Conservation (phyloP, 2,888 invertebrate genomes). For the Peribatodes rhomboidaria region DNA sequence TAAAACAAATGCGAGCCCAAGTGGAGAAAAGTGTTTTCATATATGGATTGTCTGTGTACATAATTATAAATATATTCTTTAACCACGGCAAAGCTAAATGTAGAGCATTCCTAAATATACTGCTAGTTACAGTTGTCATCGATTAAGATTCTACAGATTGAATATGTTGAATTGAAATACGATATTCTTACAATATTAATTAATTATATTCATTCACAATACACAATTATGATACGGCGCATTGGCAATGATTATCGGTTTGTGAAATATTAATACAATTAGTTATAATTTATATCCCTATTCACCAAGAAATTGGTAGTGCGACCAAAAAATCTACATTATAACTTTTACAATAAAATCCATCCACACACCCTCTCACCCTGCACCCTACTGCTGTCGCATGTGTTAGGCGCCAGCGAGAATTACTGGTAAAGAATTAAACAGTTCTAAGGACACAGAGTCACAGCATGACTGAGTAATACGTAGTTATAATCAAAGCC, state of each 20-base stretch:
- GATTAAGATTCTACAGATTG: conserved; percentile 13
- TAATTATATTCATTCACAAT: conserved; percentile 15
- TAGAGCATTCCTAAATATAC: background rate
- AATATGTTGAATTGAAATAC: conserved; percentile 4
- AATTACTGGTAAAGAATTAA: too few relatives aligned
- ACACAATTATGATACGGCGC: background rate
- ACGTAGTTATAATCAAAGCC: background rate
- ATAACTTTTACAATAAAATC: background rate
- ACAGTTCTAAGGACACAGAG: background rate
- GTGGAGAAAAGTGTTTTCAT: background rate
- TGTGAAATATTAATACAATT: background rate
- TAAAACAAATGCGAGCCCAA: background rate
- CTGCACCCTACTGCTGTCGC: background rate
- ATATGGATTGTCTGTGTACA: too few relatives aligned
- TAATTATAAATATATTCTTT: too few relatives aligned
- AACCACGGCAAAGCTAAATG: too few relatives aligned
- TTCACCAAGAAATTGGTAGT: background rate
- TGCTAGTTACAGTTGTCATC: background rate
- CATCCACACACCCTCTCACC: background rate
- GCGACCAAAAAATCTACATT: background rate
- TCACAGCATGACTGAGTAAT: background rate
- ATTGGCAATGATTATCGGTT: background rate
- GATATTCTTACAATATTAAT: conserved; percentile 7
- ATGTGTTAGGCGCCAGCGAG: background rate
- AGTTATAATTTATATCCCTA: background rate